Base-by-base conservation (phyloP, 2,113 vertebrate species). In the Ceuthmochares aereus region DNA sequence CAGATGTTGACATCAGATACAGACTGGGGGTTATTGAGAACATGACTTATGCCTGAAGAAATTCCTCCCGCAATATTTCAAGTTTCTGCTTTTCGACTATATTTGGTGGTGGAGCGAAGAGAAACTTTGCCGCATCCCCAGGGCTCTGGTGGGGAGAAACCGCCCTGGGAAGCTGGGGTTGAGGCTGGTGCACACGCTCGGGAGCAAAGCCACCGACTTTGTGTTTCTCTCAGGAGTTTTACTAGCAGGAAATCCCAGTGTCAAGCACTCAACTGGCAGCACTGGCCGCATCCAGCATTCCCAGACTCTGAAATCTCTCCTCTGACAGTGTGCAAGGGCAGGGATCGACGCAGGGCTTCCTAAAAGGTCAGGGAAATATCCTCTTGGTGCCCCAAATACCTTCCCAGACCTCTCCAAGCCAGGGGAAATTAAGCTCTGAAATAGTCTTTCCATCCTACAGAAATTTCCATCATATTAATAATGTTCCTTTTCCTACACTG, bases 131-230 rank as follows among this genome's bases (percentile, higher is more conserved):
- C 2, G 4, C 12, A 7, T 42, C 77, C 12, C 59, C 19, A 23
- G 69, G 52, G 45, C 59, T 88, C 7, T 6, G 0, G 69, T 1
- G 2, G 26, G 2, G 36, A 42, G 58, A 63, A 18, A 40, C 34
- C 6, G 1, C 42, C 55, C 62, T 0, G 58, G 49, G 47, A 0
- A 4, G n/a, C 49, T 27, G 4, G 1, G 32, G 14, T 47, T 11
- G 27, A 37, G 78, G 14, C 64, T 11, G 22, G 19, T 5, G 49
- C 25, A 1, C 22, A 7, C 3, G 0, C 36, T 10, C 1, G 7
- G 77, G 43, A 60, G 52, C 85, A 21, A 42, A 89, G 40, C 21
- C 79, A 51, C 67, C 85, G 10, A 22, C 47, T 27, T 3, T 3
- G 63, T 4, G 6, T 12, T 77, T 62, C 93, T 37, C 69, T 19